phyloP scores from a whole-genome alignment of 2,113 vertebrate genomes.

The Hiodon alosoides region DNA sequence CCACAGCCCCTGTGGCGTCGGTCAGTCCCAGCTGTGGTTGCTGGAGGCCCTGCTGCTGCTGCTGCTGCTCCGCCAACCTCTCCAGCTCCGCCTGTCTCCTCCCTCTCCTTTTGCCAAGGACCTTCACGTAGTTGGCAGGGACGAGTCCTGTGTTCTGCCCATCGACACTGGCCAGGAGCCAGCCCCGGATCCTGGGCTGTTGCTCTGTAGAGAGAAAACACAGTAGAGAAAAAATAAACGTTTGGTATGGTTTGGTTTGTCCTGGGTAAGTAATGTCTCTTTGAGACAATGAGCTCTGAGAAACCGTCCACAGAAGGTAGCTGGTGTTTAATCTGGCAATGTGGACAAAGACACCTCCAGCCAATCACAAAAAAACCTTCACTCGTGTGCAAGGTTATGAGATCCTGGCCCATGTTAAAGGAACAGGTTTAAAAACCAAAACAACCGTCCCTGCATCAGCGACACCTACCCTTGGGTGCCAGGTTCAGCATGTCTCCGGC shows the following conservation, averaged over 20 bases:
- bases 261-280: background rate
- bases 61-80: slow-evolving; percentile 57
- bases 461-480: slow-evolving; percentile 82
- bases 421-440: no score
- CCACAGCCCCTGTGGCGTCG: slow-evolving; percentile 28
- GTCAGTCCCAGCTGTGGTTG: slow-evolving; percentile 23
- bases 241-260: background rate
- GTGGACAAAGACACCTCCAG: no score
- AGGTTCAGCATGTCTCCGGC: slow-evolving; percentile 89
- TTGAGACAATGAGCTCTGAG: no score
- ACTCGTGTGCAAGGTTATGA: no score
- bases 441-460: background rate
- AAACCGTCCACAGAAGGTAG: no score
- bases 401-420: no score
- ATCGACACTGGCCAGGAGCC: slow-evolving; percentile 87
- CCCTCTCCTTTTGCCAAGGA: slow-evolving; percentile 89
- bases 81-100: slow-evolving; percentile 66
- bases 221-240: background rate
- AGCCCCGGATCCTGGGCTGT: slow-evolving; percentile 88
- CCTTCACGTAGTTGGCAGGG: slow-evolving; percentile 90
- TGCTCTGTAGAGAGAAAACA: slow-evolving; percentile 63
- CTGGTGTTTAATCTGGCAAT: no score
- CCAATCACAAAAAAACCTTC: no score
- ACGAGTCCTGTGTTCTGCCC: slow-evolving; percentile 84
- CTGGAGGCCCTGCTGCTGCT: slow-evolving; percentile 22